These are phyloP conservation scores for Saccostrea glomerata DNA, from an alignment of 1,140 invertebrate species.

Conservation along the genomic window DNA sequence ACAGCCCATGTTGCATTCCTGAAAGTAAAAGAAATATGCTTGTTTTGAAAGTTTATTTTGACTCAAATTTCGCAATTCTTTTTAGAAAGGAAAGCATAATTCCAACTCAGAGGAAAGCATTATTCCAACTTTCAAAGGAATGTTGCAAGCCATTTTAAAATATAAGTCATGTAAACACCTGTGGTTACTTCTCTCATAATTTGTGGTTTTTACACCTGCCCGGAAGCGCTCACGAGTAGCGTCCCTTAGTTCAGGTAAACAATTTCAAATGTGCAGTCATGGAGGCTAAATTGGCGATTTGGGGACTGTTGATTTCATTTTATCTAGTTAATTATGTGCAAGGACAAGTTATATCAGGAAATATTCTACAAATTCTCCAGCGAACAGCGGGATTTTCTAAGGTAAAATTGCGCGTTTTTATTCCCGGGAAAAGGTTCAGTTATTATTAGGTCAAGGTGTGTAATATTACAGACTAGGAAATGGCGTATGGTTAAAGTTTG, in stretches of 20 bases:
- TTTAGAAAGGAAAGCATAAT: too few species aligned
- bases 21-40: too few species aligned
- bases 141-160: too few species aligned
- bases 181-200: background rate
- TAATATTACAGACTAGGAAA: background rate
- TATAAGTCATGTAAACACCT: too few species aligned
- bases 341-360: background rate
- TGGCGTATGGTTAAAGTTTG: background rate
- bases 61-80: too few species aligned
- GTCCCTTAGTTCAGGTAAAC: background rate
- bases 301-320: background rate
- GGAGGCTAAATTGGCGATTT: background rate
- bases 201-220: background rate
- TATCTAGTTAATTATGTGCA: slow-evolving; percentile 32
- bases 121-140: too few species aligned
- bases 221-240: slow-evolving; percentile 1
- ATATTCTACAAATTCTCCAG: slow-evolving; percentile 21
- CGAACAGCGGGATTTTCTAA: slow-evolving; percentile 16
- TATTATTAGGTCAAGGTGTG: slow-evolving; percentile 37
- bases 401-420: background rate
- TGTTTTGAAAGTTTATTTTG: too few species aligned
- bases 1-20: too few species aligned
- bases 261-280: slow-evolving; percentile 13
- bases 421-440: background rate
- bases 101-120: too few species aligned